Base-by-base conservation (phyloP, 2,888 invertebrate genomes). In the Morpho deidamia region DNA sequence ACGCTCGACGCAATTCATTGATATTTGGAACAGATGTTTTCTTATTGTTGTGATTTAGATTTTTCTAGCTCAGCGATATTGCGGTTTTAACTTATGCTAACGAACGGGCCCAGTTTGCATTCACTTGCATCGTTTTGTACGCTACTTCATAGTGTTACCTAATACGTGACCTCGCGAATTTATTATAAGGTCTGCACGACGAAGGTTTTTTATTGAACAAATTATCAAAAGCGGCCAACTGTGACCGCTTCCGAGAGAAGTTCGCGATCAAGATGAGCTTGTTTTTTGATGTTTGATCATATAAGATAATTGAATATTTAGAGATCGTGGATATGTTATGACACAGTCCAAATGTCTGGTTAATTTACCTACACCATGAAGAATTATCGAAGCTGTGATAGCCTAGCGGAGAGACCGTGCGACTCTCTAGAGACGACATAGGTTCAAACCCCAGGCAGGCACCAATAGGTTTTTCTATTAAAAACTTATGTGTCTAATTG, bases 61-160 rank as follows among this genome's bases (percentile, higher is more conserved):
- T 9, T 41, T 41, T 14, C 41, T 41, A 40, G 12, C 1, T 2
- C 8, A 2, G 14, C 11, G 7, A 12, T 11, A 12, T 40, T 40
- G 9, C 2, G 9, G 23, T 5, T 23, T 23, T 14, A n/a, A 42
- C 23, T 44, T 23, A 37, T n/a, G 35, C 23, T 46, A 32, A 41
- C 34, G 51, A 45, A 73, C 61, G 68, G 66, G 61, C 64, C 65
- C 61, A 72, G 68, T 74, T 73, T 67, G 71, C 69, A 70, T 75
- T 76, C 74, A 76, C 83, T 85, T 79, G 77, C 78, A 74, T 67
- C 71, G 75, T 82, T 81, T 83, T 78, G 79, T 78, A 78, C 75
- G 67, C n/a, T 58, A 74, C 66, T 76, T 80, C 74, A 72, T 76
- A 41, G 54, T 72, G 76, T 82, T 82, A 82, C 80, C 69, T 81